Evolutionary conservation across 2,888 invertebrate genomes (phyloP).

Genomic region (Zeuzera pyrina): DNA sequence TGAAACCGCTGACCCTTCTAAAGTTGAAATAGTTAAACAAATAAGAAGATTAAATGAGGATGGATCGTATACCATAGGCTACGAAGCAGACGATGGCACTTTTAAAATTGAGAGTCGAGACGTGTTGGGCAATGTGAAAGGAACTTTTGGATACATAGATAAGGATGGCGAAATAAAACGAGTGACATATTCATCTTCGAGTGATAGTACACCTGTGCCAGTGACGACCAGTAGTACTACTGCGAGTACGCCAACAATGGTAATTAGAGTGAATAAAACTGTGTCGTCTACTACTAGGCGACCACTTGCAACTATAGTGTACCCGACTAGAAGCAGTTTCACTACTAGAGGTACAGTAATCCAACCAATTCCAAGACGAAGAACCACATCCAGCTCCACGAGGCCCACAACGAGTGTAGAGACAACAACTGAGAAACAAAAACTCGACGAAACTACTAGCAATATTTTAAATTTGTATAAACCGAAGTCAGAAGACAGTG

Average conservation of each 20-base stretch:
- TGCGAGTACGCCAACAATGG: slow-evolving; percentile 54
- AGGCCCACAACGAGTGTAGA: slow-evolving; percentile 36
- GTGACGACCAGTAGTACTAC: slow-evolving; percentile 43
- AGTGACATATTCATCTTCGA: slow-evolving; percentile 78
- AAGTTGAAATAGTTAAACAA: slow-evolving; percentile 86
- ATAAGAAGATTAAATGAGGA: slow-evolving; percentile 86
- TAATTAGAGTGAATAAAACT: slow-evolving; percentile 60
- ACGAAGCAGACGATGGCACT: slow-evolving; percentile 88
- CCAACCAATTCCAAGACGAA: slow-evolving; percentile 76
- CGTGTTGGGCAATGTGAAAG: slow-evolving; percentile 85
- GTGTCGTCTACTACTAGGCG: slow-evolving; percentile 70
- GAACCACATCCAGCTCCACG: slow-evolving; percentile 44
- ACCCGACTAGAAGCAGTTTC: slow-evolving; percentile 68
- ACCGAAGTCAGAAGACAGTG: slow-evolving; percentile 39
- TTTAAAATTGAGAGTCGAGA: slow-evolving; percentile 89
- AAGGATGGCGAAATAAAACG: slow-evolving; percentile 84
- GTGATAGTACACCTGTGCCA: slow-evolving; percentile 57
- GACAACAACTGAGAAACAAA: slow-evolving; percentile 37
- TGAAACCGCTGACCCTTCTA: slow-evolving; percentile 78
- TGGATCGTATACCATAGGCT: slow-evolving; percentile 88
- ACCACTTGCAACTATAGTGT: slow-evolving; percentile 60
- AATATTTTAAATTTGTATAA: slow-evolving; percentile 48
- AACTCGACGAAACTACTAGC: slow-evolving; percentile 42
- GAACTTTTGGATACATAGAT: slow-evolving; percentile 87
- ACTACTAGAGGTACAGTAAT: slow-evolving; percentile 75